Evolutionary conservation across 2,113 vertebrate genomes (phyloP).

Genomic region (Albula goreensis): DNA sequence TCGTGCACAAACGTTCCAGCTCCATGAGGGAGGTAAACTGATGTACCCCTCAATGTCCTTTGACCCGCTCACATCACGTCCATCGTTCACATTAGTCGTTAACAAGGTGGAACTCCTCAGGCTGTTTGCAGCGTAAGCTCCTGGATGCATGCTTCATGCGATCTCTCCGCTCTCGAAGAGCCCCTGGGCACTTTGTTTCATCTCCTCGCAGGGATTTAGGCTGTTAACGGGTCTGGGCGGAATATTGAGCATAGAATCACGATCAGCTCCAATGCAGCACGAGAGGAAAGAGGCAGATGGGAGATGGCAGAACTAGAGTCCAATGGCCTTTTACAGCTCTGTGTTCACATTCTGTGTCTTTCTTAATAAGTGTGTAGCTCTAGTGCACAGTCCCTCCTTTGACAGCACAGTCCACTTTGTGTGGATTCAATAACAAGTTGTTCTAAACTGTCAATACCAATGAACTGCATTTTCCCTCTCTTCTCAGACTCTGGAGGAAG

Average conservation of each 20-base stretch:
- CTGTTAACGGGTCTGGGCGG: not conserved
- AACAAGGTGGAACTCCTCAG: not conserved
- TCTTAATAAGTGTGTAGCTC: not conserved
- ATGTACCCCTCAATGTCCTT: not conserved
- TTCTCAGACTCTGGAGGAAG: not conserved
- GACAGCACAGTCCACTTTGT: not conserved
- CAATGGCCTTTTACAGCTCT: not conserved
- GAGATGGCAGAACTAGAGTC: not conserved
- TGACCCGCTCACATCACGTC: not conserved
- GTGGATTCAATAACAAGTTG: not conserved
- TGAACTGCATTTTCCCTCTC: not conserved
- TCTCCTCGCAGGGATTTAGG: not conserved
- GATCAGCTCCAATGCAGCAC: slow-evolving; percentile 1
- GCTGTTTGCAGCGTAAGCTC: not conserved
- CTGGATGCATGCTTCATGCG: not conserved
- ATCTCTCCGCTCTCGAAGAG: not conserved
- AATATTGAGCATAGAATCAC: not conserved
- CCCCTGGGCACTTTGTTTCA: not conserved
- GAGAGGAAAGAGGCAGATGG: not conserved
- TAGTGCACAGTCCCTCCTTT: not conserved
- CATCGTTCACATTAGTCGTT: too few relatives aligned
- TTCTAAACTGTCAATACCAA: not conserved
- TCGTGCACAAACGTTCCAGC: not conserved
- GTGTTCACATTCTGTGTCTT: not conserved
- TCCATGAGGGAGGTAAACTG: not conserved